Percentiles rank a stretch among this genome's conserved stretches.
Evolutionary conservation across 1,140 invertebrate species (phyloP).

Genomic region (Prorops nasuta): DNA sequence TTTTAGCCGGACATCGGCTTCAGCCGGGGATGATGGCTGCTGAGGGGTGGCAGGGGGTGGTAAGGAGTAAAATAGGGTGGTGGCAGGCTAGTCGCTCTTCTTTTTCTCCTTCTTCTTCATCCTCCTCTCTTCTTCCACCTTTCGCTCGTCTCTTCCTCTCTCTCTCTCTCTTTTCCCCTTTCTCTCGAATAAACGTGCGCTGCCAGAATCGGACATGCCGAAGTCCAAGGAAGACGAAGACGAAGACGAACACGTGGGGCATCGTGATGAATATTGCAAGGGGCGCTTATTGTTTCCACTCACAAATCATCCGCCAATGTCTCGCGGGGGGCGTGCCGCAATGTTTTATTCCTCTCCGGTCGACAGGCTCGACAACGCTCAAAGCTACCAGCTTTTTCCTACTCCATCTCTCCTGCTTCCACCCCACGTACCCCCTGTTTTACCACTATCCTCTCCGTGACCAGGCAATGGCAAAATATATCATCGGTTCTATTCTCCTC

Average conservation of each 20-base stretch:
- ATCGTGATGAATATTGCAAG: conserved; percentile 53
- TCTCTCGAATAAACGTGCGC: conserved; percentile 4
- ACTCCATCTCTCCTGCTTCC: background rate
- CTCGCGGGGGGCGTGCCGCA: conserved; percentile 42
- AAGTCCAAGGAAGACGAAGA: conserved; percentile 15
- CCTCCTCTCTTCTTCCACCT: conserved; percentile 5
- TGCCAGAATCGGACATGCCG: background rate
- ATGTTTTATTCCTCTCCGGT: conserved; percentile 49
- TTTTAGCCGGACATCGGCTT: conserved; percentile 46
- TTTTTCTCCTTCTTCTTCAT: conserved; percentile 8
- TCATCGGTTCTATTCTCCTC: too few relatives aligned
- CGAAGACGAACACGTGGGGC: conserved; percentile 17
- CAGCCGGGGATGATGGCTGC: too few relatives aligned
- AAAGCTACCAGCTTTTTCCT: background rate
- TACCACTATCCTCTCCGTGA: too few relatives aligned
- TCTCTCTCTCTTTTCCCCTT: conserved; percentile 18
- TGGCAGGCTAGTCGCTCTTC: too few relatives aligned
- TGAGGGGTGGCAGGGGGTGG: too few relatives aligned
- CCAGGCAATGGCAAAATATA: conserved; percentile 24
- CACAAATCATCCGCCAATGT: conserved; percentile 55
- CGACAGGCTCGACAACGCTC: conserved; percentile 27
- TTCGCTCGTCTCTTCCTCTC: conserved; percentile 7
- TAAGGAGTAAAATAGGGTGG: too few relatives aligned
- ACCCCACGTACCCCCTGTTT: too few relatives aligned
- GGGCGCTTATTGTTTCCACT: conserved; percentile 55